These are phyloP conservation scores for Coracopsis vasa DNA, from an alignment of 2,113 vertebrate species.

Conservation along the genomic window DNA sequence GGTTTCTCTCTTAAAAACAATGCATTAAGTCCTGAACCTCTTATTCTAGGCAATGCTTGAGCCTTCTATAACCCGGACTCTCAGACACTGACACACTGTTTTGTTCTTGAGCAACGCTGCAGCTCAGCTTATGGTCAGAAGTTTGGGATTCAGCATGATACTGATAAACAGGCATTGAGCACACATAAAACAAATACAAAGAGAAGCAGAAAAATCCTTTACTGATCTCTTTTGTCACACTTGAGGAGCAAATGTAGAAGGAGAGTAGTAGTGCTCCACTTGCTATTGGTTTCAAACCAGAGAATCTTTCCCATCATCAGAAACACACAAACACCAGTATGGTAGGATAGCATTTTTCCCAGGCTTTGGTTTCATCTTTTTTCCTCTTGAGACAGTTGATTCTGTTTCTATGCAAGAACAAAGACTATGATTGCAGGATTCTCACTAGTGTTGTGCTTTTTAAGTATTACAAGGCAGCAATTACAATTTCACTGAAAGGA, in stretches of 20 bases:
- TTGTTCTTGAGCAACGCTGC: not conserved
- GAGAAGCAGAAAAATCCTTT: not conserved
- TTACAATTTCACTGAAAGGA: not conserved
- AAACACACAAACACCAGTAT: not conserved
- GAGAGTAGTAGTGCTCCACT: not conserved
- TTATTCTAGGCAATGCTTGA: not conserved
- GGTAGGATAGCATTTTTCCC: not conserved
- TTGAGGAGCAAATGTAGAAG: not conserved
- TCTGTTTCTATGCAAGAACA: not conserved
- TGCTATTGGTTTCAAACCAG: not conserved
- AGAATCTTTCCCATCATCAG: not conserved
- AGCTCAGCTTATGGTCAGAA: accelerated
- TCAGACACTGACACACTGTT: not conserved
- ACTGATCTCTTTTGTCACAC: not conserved
- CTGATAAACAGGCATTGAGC: not conserved
- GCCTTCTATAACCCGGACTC: not conserved
- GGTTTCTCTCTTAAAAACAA: not conserved
- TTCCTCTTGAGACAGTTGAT: not conserved
- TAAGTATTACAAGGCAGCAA: not conserved
- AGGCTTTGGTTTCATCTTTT: not conserved
- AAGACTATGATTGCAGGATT: not conserved
- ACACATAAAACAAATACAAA: not conserved
- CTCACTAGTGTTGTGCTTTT: not conserved
- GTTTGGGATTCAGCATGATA: not conserved
- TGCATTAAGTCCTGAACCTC: not conserved